phyloP scores from a whole-genome alignment of 2,888 invertebrate genomes.

The Tenthredo mesomela region DNA sequence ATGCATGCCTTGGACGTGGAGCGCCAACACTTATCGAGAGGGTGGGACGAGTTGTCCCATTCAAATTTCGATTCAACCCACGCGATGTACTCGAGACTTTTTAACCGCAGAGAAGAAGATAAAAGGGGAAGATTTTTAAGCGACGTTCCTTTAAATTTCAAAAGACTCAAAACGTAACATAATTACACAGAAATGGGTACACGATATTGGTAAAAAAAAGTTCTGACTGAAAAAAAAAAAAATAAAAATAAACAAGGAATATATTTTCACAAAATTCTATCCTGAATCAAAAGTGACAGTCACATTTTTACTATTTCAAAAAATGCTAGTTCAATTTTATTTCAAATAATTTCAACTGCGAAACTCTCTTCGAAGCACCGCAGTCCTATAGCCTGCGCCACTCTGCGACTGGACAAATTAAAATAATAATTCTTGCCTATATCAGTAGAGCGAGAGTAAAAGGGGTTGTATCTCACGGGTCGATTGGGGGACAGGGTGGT shows the following conservation, averaged over 20 bases:
- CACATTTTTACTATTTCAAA: neutral
- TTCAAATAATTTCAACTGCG: neutral
- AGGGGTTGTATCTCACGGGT: constrained; percentile 56
- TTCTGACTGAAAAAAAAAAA: neutral
- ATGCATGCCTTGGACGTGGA: constrained; percentile 28
- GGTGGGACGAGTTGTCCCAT: constrained; percentile 32
- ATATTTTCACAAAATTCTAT: neutral
- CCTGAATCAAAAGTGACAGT: neutral
- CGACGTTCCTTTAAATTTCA: neutral
- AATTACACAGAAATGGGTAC: constrained; percentile 9
- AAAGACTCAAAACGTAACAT: constrained; percentile 8
- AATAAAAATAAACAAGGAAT: neutral
- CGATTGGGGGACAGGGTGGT: constrained; percentile 52
- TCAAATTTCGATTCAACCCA: constrained; percentile 29
- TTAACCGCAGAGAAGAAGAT: constrained; percentile 12
- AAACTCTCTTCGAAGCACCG: neutral
- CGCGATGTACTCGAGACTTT: constrained; percentile 34
- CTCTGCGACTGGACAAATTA: constrained; percentile 60
- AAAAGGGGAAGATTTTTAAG: constrained; percentile 26
- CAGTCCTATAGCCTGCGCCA: neutral
- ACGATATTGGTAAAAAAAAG: neutral
- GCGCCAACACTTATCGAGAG: constrained; percentile 46
- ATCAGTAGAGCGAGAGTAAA: constrained; percentile 56
- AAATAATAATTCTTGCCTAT: constrained; percentile 62
- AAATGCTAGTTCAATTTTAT: neutral